Conservation (phyloP, 2,113 vertebrate genomes). For the Gracilinanus agilis region DNA sequence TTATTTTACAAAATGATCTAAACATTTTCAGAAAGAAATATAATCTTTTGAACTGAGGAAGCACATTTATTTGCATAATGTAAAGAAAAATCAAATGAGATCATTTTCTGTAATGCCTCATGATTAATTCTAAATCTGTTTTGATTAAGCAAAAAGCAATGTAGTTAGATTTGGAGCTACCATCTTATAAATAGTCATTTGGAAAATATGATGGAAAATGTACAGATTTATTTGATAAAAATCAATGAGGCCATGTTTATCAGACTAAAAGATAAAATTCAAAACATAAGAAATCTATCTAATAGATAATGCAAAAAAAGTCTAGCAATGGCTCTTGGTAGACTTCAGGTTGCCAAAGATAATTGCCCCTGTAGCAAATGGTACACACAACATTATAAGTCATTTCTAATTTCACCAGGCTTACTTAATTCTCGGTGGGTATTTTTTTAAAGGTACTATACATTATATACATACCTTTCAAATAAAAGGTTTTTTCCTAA, state of each 20-base stretch:
- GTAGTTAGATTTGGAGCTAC: slow-evolving; percentile 95
- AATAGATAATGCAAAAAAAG: slow-evolving; percentile 68
- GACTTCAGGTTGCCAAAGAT: slow-evolving; percentile 94
- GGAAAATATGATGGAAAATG: slow-evolving; percentile 94
- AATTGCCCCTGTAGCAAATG: slow-evolving; percentile 92
- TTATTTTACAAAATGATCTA: background rate
- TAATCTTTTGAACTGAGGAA: slow-evolving; percentile 16
- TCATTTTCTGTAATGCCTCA: background rate
- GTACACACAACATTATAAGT: slow-evolving; percentile 79
- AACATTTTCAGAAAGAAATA: background rate
- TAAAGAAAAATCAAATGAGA: background rate
- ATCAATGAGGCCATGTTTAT: slow-evolving; percentile 95
- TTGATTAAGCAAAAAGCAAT: slow-evolving; percentile 90
- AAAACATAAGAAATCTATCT: slow-evolving; percentile 95
- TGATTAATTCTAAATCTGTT: slow-evolving; percentile 42
- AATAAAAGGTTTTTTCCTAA: background rate
- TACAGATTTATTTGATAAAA: slow-evolving; percentile 93
- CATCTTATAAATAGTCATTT: slow-evolving; percentile 96
- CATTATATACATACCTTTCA: background rate
- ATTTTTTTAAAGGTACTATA: background rate
- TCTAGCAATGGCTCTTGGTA: slow-evolving; percentile 88
- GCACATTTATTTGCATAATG: background rate
- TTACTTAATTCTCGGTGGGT: slow-evolving; percentile 46
- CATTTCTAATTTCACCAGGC: slow-evolving; percentile 35
- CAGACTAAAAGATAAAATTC: slow-evolving; percentile 94